Base-by-base conservation (phyloP, 2,888 invertebrate species). In the Leucophenga montana region DNA sequence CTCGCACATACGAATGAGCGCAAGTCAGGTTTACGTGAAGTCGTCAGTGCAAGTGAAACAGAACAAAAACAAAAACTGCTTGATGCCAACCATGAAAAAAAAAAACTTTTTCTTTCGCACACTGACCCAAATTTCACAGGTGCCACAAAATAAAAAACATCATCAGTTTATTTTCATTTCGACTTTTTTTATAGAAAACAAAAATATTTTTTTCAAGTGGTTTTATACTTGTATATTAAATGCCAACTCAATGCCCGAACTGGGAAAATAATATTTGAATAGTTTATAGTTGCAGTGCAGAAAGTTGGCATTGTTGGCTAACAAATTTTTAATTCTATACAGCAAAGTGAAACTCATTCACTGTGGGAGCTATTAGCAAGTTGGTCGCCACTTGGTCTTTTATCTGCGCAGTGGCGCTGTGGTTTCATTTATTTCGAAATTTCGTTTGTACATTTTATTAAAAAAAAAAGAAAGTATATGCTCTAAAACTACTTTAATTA, bases 291-390 rank as follows among this genome's bases (percentile, higher is more conserved):
- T 53, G 62, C 59, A n/a, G n/a, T 53, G 48, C 11, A 44, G 22
- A 22, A 11, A 50, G 67, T 59, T 69, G 56, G 48, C 13, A 14
- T 56, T 71, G 27, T 69, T 59, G 39, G 39, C 56, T 39, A 39
- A 69, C 59, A 67, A 64, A 68, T 71, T 69, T 71, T 66, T 39
- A 16, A 57, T 71, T 70, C 46, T 46, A 46, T 46, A 3, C 13
- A 14, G 46, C 46, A 46, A 46, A 2, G 46, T 27, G 27, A 39
- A 39, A 39, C 11, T 39, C 39, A 11, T 39, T 27, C 61, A 69
- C 73, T 71, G 65, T 31, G 83, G 83, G 81, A 78, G 72, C 79
- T 81, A 82, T 81, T 83, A 75, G 67, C 69, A 75, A 73, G 68
- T 75, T 64, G 44, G 39, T 5, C 39, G 11, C 39, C 39, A 39